These are phyloP conservation scores for Sycobia sp. DNA, from an alignment of 1,140 invertebrate species.

Conservation along the genomic window DNA sequence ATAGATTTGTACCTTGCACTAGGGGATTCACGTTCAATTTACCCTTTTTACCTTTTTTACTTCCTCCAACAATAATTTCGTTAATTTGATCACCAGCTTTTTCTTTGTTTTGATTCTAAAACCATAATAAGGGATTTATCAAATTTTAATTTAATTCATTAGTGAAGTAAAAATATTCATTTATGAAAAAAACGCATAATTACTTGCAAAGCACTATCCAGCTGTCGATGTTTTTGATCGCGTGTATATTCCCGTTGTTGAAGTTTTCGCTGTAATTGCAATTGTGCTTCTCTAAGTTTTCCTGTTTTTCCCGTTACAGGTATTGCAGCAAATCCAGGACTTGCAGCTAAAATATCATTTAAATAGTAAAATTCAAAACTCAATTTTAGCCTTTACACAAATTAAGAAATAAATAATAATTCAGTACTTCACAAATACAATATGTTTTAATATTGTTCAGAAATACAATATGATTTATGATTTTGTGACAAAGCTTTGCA, in stretches of 20 bases:
- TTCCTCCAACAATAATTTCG: slow-evolving; percentile 37
- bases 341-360: slow-evolving; percentile 47
- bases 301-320: slow-evolving; percentile 49
- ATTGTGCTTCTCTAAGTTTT: slow-evolving; percentile 68
- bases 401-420: too few species aligned
- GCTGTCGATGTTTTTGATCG: slow-evolving; percentile 68
- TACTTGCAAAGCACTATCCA: slow-evolving; percentile 43
- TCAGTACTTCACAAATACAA: too few species aligned
- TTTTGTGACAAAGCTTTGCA: too few species aligned
- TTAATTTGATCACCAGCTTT: slow-evolving; percentile 46
- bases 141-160: too few species aligned
- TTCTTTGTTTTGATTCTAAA: slow-evolving; percentile 52
- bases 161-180: not conserved
- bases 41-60: slow-evolving; percentile 48
- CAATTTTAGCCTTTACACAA: too few species aligned
- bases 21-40: slow-evolving; percentile 46
- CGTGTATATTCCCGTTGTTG: slow-evolving; percentile 73
- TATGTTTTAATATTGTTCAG: too few species aligned
- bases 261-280: slow-evolving; percentile 71
- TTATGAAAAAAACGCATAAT: slow-evolving; percentile 10
- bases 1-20: slow-evolving; percentile 49
- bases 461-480: too few species aligned
- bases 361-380: not conserved
- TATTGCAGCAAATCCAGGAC: slow-evolving; percentile 51
- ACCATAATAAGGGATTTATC: not conserved